These are phyloP conservation scores for Sylvietta virens DNA, from an alignment of 2,113 vertebrate genomes.

Conservation along the genomic window DNA sequence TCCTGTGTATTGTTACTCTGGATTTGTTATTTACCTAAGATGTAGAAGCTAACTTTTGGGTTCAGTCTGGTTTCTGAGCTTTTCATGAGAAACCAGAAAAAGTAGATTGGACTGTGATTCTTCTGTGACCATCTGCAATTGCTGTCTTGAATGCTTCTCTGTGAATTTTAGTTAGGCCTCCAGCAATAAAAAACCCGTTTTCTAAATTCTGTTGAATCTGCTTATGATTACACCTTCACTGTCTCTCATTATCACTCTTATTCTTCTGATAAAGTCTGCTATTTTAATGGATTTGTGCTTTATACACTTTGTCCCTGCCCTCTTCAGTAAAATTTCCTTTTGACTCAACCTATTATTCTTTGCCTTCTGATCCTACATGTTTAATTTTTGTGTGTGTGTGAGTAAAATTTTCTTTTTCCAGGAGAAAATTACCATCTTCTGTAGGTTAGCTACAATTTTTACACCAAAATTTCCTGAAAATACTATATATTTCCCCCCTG, in stretches of 20 bases:
- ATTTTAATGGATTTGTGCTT: not conserved
- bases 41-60: not conserved
- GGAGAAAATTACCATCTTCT: not conserved
- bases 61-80: not conserved
- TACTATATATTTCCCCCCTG: rapidly evolving
- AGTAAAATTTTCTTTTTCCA: not conserved
- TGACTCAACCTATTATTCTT: not conserved
- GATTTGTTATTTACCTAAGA: not conserved
- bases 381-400: not conserved
- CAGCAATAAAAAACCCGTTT: not conserved
- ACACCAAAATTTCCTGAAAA: not conserved
- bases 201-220: not conserved
- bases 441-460: not conserved
- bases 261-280: not conserved
- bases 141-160: not conserved
- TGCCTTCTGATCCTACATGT: not conserved
- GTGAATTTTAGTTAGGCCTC: not conserved
- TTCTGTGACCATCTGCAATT: not conserved
- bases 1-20: not conserved
- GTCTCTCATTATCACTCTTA: not conserved
- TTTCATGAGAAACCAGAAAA: not conserved
- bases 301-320: not conserved
- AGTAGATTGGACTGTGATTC: not conserved
- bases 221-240: not conserved
- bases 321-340: not conserved